Base-by-base conservation (phyloP, 2,888 invertebrate genomes). In the Podabrus alpinus region DNA sequence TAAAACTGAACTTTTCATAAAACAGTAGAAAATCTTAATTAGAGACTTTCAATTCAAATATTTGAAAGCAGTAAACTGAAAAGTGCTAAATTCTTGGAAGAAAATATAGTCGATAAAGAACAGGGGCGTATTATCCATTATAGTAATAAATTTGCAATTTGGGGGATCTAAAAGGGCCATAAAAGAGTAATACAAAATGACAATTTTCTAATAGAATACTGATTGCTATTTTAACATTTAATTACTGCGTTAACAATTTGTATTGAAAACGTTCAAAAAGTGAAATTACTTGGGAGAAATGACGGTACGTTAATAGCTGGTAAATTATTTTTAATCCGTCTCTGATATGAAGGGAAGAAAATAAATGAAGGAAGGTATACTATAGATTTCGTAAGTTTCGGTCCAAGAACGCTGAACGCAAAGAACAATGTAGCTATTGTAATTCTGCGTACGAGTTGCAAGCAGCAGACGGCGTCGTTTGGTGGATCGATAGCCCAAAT, bases 401-500 rank as follows among this genome's bases (percentile, higher is more conserved):
- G 71, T 66, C 59, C 71, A 60, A 73, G 69, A 69, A 68, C 68
- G 21, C 29, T 24, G 68, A 66, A 69, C 67, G 59, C 69, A 29
- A 71, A 64, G 73, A 76, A 76, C 76, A 76, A 74, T 74, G 77
- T 74, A 71, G 71, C 76, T 62, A 73, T 76, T 77, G 77, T 77
- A 77, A 72, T 77, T 74, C 77, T 72, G 72, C 77, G 75, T 75
- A 72, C 75, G 71, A 68, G 75, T 69, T 72, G 77, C 72, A 74
- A 72, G 70, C 71, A 75, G 73, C 77, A 77, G 77, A 75, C 77
- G 77, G 77, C 77, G 72, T 75, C 77, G 75, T 75, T 75, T 66
- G 68, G 45, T 71, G 66, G 77, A 77, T 77, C 77, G 75, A 77
- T 77, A 77, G 67, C 72, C 75, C 66, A 75, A 77, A 77, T 77